Base-by-base conservation (phyloP, 2,797 vertebrate genomes). In the Parambassis ranga region DNA sequence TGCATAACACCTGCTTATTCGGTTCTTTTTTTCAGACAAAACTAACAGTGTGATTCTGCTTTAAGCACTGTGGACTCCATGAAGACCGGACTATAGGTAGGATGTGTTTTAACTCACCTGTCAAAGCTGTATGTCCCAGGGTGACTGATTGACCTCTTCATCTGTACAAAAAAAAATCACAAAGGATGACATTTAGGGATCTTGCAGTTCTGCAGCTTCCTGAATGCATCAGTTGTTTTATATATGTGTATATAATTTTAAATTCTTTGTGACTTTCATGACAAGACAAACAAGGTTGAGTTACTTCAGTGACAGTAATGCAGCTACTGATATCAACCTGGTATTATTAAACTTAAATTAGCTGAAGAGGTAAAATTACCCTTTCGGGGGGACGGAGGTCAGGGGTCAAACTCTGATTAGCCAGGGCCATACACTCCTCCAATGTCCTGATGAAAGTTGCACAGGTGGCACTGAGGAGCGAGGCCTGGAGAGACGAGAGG, bases 341-440 rank as follows among this genome's bases (percentile, higher is more conserved):
- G 22, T 14, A 16, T 24, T 14, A 53, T 9, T 9, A 1, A 5
- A 3, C 13, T 56, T 15, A 6, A 1, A 33, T 10, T 14, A 32
- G 11, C 28, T 7, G 6, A 1, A 4, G 35, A 31, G n/a, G 3
- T 24, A 13, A 36, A 8, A 0, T 58, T 49, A 89, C 87, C 76
- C 81, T 74, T 38, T 89, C 88, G 18, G 83, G 80, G 36, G 84
- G 85, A 41, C 80, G 94, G 84, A 97, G 94, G 87, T 97, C 95
- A 31, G 95, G 94, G 52, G 95, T 95, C 87, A 98, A 91, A 88
- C 92, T 98, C 85, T 95, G 92, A 87, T 96, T 96, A 10, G 96
- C 96, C 8, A 99, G 95, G 73, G 93, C 95, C 94, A 98, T 97
- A 81, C 97, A 99, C 84, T 98, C 97, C 88, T 98, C 96, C 65